Conservation (phyloP, 2,113 vertebrate species). For the Boleophthalmus pectinirostris region DNA sequence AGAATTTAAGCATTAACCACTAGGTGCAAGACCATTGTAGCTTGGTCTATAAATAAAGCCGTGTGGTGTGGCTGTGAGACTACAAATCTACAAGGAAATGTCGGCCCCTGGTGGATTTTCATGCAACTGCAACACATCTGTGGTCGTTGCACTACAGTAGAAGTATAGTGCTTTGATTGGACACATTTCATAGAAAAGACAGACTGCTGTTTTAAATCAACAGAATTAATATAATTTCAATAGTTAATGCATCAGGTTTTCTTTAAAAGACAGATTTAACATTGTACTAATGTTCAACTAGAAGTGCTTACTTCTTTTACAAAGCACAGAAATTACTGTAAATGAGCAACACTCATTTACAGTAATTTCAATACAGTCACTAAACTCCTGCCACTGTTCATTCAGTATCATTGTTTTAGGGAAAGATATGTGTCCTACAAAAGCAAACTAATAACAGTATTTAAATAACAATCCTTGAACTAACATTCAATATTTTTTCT, state of each 20-base stretch:
- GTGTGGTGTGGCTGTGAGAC: neutral
- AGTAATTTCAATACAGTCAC: neutral
- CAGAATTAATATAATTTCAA: neutral
- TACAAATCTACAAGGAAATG: constrained; percentile 39
- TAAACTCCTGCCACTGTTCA: neutral
- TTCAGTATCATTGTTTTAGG: neutral
- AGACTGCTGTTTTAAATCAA: neutral
- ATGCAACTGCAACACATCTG: constrained; percentile 26
- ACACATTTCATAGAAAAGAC: too few species aligned
- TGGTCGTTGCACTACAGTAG: neutral
- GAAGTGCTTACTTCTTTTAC: neutral
- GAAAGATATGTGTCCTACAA: neutral
- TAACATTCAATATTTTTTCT: constrained; percentile 1
- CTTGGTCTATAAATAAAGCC: neutral
- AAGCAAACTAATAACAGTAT: neutral
- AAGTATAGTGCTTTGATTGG: neutral
- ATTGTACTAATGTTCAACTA: too few species aligned
- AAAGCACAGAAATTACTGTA: too few species aligned
- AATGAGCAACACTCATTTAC: neutral
- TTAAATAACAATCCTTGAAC: neutral
- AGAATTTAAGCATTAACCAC: neutral
- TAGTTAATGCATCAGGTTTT: too few species aligned
- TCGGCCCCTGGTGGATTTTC: constrained; percentile 58
- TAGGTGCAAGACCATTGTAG: neutral
- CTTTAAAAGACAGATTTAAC: too few species aligned